Conservation (phyloP, 1,140 invertebrate species). For the Polypedilum vanderplanki region DNA sequence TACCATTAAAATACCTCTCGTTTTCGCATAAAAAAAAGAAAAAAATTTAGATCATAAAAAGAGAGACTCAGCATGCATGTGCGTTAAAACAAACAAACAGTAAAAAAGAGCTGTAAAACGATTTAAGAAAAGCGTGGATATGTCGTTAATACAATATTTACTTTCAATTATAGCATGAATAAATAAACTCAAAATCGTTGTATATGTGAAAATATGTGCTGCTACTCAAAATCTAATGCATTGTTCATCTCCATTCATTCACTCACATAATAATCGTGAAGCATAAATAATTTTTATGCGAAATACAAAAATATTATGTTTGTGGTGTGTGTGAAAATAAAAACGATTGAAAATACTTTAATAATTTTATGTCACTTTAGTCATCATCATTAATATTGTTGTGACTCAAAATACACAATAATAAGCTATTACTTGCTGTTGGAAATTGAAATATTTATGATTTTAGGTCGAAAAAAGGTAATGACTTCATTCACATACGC, state of each 20-base stretch:
- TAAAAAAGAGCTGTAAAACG: background rate
- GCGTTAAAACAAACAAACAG: too few relatives aligned
- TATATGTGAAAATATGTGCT: background rate
- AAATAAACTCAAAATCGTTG: background rate
- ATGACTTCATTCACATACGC: background rate
- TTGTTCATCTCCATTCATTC: background rate
- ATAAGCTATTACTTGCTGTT: background rate
- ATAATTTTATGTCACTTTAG: too few relatives aligned
- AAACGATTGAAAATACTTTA: too few relatives aligned
- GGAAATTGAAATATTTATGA: background rate
- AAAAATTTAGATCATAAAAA: background rate
- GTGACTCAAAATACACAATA: too few relatives aligned
- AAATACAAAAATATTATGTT: background rate
- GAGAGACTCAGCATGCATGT: too few relatives aligned
- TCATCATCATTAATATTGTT: too few relatives aligned
- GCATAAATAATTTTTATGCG: slow-evolving; percentile 2
- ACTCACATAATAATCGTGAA: background rate
- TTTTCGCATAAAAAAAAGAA: background rate
- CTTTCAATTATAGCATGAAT: slow-evolving; percentile 24
- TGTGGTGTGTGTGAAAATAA: background rate
- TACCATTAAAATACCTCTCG: too few relatives aligned
- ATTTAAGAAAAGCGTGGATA: background rate
- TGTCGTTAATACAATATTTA: slow-evolving; percentile 28
- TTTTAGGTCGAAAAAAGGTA: background rate
- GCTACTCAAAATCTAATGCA: background rate